Base-by-base conservation (phyloP, 2,113 vertebrate genomes). In the Lophura nycthemera region DNA sequence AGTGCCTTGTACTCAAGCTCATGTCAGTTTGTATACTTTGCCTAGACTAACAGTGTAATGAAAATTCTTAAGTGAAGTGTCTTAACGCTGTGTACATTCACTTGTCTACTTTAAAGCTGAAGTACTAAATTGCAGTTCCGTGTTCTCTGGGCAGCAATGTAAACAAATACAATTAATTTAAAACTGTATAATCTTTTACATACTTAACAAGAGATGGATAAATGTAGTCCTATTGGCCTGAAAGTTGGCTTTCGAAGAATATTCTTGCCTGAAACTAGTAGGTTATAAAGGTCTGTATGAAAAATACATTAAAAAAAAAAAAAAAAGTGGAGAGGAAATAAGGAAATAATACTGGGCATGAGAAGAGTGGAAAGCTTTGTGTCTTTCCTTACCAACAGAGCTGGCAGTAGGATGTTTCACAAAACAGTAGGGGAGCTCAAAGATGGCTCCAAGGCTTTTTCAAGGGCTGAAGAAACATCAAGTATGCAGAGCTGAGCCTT, bases 21-120 rank as follows among this genome's bases (percentile, higher is more conserved):
- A 0, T 76, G 83, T 88, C 86, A 86, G 79, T 93, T 91, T 93
- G 88, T 93, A 27, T 95, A 80, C 86, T 93, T 83, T 63, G 43
- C 15, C 36, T 80, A 27, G 19, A 57, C 40, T 66, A 88, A 80
- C 24, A 69, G 40, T 54, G 85, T 77, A 88, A 83, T 80, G 72
- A 66, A 83, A 88, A 65, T 85, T 80, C 83, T 86, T 50, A 27
- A 74, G 60, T 87, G 76, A 75, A 70, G 64, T 88, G 67, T 69
- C 30, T 56, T 73, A 59, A 40, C 36, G 88, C 29, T 92, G 47
- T 80, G 59, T 86, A 8, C 6, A 1, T 43, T 83, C n/a, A 65
- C 36, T 66, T 77, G 61, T 63, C 77, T 0, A 0, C 69, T 94
- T 88, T n/a, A 77, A 92, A 80, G 50, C 36, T 59, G 11, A 83